These are phyloP conservation scores for Semotilus atromaculatus DNA, from an alignment of 2,797 vertebrate genomes.

Conservation along the genomic window DNA sequence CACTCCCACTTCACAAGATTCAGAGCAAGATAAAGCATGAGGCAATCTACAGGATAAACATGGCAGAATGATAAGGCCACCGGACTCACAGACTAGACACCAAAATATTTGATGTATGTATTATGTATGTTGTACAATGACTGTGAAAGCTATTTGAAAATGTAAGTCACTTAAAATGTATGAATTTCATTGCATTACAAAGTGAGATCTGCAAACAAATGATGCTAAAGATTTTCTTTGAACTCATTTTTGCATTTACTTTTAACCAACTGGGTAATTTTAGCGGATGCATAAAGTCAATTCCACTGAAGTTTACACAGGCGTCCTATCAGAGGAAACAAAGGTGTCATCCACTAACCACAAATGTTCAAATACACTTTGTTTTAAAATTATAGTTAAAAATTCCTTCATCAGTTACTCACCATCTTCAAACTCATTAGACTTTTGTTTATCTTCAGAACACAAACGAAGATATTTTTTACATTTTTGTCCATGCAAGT, in stretches of 20 bases:
- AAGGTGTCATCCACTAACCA: background rate
- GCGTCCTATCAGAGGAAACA: background rate
- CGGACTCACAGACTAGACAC: background rate
- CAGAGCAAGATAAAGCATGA: conserved; percentile 30
- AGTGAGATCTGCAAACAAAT: background rate
- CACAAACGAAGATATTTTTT: background rate
- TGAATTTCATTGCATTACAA: too few relatives aligned
- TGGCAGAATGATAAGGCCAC: background rate
- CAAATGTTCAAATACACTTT: background rate
- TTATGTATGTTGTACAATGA: background rate
- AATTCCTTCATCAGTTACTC: too few relatives aligned
- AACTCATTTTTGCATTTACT: background rate
- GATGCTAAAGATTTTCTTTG: background rate
- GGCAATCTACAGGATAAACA: conserved; percentile 33
- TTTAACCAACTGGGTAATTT: background rate
- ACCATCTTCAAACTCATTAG: too few relatives aligned
- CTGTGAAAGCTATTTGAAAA: background rate
- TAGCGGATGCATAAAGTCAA: background rate
- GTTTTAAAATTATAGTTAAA: background rate
- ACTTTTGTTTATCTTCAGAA: background rate
- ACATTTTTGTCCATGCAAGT: background rate
- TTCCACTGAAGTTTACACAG: background rate
- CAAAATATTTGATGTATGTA: background rate
- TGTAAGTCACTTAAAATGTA: background rate
- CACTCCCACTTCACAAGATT: conserved; percentile 26